Evolutionary conservation across 2,113 vertebrate species (phyloP), one percentile per base, ranked within the genome.

Genomic region (Heliornis fulica): DNA sequence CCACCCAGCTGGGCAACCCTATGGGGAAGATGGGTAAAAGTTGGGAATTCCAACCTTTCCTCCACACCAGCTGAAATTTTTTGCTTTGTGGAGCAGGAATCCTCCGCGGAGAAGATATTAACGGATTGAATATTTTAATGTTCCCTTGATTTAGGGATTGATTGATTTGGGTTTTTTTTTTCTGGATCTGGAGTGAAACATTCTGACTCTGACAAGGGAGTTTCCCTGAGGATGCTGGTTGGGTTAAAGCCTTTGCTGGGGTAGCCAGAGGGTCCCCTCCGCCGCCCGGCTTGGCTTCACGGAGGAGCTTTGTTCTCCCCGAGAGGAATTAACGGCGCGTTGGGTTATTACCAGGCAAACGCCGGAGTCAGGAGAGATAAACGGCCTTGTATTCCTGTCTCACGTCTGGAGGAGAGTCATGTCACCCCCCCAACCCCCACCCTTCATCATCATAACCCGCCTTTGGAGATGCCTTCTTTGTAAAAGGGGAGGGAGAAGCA

Each of bases 291-390:
- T 91, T n/a, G 84, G 81, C 68, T 89, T 77, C 60, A 17, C 60
- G 41, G 82, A 8, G 2, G 64, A 96, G 94, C 96, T 96, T 96
- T 96, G 94, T 96, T 95, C 94, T 95, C 90, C 69, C 85, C 4
- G 46, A 2, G 7, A 81, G 93, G 94, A 96, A 94, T 91, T 91
- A 87, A 7, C 81, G 59, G 36, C 68, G 81, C n/a, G 72, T 36
- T 93, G 1, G 68, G 31, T 43, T 57, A 60, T 95, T 75, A 29
- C 36, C 84, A 51, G 80, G 53, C 77, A 34, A 82, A 82, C 19
- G 15, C 76, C 7, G 7, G 92, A 86, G 50, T 54, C 17, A 26
- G 61, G 74, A 1, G 48, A 71, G 92, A 93, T 87, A 89, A 92
- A 85, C 3, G n/a, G 82, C 93, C 81, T 90, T 23, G 74, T 46